Conservation (phyloP, 2,113 vertebrate species). For the Castor canadensis region DNA sequence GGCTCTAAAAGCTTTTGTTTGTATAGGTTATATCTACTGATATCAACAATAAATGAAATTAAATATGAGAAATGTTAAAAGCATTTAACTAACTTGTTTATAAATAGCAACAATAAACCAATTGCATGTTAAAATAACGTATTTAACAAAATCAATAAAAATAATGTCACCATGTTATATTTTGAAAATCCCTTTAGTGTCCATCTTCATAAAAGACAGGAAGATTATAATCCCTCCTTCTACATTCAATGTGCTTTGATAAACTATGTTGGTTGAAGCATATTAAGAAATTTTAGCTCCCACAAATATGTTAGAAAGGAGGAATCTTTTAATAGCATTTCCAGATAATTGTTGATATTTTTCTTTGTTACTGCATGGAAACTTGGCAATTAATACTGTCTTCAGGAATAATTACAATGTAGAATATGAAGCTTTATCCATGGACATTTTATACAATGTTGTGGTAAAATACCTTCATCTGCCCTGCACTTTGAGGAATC, state of each 20-base stretch:
- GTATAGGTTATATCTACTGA: neutral
- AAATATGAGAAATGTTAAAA: neutral
- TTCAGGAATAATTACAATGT: neutral
- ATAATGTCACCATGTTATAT: neutral
- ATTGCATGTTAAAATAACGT: neutral
- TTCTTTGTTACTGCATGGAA: neutral
- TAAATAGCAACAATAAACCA: neutral
- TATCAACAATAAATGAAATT: neutral
- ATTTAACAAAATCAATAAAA: neutral
- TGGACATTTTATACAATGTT: neutral
- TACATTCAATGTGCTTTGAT: neutral
- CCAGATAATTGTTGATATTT: conserved; percentile 1
- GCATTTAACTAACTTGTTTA: neutral
- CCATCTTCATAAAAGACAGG: conserved; percentile 23
- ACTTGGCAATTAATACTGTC: neutral
- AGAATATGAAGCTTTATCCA: neutral
- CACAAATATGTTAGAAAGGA: neutral
- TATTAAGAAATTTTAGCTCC: neutral
- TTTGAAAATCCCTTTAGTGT: conserved; percentile 8
- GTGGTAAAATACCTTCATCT: neutral
- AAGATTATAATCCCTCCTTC: neutral
- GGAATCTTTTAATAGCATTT: neutral
- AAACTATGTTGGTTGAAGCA: neutral
- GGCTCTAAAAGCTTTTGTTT: neutral
- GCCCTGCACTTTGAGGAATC: neutral